These are phyloP conservation scores for Tricholaema leucomelas DNA, from an alignment of 2,113 vertebrate genomes.

Conservation along the genomic window DNA sequence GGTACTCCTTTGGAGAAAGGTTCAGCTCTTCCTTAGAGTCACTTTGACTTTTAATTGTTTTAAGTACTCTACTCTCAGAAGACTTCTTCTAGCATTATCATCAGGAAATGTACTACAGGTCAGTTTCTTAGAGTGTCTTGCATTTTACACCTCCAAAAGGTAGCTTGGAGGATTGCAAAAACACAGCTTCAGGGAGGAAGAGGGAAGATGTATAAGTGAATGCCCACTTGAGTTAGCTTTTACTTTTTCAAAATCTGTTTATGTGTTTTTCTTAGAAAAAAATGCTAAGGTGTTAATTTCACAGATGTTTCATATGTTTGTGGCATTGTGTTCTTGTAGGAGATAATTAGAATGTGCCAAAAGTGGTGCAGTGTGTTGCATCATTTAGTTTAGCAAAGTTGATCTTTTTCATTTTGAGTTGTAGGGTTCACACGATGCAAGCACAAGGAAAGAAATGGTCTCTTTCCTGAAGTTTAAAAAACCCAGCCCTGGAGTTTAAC, in stretches of 20 bases:
- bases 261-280: not conserved
- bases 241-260: not conserved
- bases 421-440: not conserved
- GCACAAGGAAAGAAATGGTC: not conserved
- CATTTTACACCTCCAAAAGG: not conserved
- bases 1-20: not conserved
- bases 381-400: not conserved
- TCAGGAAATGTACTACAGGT: not conserved
- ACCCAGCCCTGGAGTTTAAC: fast-evolving
- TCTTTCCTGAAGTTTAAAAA: not conserved
- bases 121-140: fast-evolving
- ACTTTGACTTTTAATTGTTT: not conserved
- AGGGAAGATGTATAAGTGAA: not conserved
- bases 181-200: not conserved
- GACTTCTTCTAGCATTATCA: not conserved
- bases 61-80: not conserved
- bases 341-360: not conserved
- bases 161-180: not conserved
- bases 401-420: not conserved
- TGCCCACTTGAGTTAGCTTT: not conserved
- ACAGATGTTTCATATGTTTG: fast-evolving
- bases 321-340: not conserved
- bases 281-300: not conserved
- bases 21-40: not conserved
- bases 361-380: not conserved